These are phyloP conservation scores for Drosophila atripex DNA, from an alignment of 2,888 invertebrate genomes.

Conservation along the genomic window DNA sequence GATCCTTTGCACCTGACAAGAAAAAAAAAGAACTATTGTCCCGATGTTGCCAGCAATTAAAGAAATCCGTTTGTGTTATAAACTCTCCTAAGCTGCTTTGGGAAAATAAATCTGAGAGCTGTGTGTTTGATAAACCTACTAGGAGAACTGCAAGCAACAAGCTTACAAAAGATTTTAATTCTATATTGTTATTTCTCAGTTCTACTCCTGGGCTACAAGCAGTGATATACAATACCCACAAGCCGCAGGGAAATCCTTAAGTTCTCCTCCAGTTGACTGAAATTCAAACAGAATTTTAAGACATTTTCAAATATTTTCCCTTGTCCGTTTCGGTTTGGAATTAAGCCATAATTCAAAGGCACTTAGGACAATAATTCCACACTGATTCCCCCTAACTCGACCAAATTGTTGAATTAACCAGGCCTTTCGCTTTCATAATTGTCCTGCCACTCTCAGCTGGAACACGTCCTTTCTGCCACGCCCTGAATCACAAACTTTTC, in stretches of 20 bases:
- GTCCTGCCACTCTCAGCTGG: slow-evolving; percentile 43
- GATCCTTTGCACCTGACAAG: slow-evolving; percentile 21
- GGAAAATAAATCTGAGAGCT: not conserved
- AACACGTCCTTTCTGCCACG: slow-evolving; percentile 3
- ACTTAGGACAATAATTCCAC: slow-evolving; percentile 29
- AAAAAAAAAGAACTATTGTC: slow-evolving; percentile 10
- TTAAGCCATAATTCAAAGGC: slow-evolving; percentile 25
- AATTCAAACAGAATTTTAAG: not conserved
- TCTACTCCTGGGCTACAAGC: no score
- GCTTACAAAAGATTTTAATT: not conserved
- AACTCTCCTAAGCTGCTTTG: not conserved
- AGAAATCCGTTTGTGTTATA: slow-evolving; percentile 6
- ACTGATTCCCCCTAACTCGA: slow-evolving; percentile 30
- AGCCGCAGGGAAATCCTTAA: not conserved
- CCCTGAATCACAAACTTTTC: not conserved
- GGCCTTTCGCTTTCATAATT: slow-evolving; percentile 34
- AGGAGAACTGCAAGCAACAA: not conserved
- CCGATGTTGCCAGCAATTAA: slow-evolving; percentile 23
- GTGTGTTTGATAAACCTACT: not conserved
- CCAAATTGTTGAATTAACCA: slow-evolving; percentile 32
- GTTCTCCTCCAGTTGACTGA: not conserved
- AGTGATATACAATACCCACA: not conserved
- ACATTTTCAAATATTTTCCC: not conserved
- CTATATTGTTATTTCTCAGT: not conserved
- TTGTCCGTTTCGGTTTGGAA: not conserved